Percentiles rank a stretch among this genome's conserved stretches.
phyloP scores from a whole-genome alignment of 92 coral and sea anemone species.

The Umimayanthus kanabou region DNA sequence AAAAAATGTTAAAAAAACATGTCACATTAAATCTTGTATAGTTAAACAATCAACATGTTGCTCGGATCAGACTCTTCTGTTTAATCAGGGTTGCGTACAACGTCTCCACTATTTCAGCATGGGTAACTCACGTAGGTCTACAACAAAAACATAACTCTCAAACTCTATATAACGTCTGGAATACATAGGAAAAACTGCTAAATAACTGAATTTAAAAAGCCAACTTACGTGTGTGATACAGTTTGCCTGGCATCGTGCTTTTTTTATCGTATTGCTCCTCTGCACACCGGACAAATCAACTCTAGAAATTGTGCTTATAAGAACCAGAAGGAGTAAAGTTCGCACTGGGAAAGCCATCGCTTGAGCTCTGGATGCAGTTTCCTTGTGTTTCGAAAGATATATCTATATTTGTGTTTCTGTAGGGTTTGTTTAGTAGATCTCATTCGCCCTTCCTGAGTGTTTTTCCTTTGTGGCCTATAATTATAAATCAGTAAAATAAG shows the following conservation, averaged over 20 bases:
- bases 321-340: neutral
- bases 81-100: too few species aligned
- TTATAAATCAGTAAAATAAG: too few species aligned
- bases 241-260: neutral
- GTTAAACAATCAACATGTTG: neutral
- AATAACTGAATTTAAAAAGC: neutral
- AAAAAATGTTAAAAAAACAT: neutral
- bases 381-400: neutral
- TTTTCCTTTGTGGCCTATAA: neutral
- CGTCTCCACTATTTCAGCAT: too few species aligned
- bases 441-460: neutral
- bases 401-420: neutral
- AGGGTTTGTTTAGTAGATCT: neutral
- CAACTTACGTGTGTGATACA: neutral
- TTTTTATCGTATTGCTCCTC: neutral
- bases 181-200: neutral
- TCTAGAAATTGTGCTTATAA: neutral
- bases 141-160: too few species aligned
- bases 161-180: neutral
- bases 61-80: too few species aligned
- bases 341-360: neutral
- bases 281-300: neutral
- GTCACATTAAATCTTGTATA: neutral
- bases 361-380: neutral
- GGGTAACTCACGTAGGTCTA: too few species aligned